Evolutionary conservation across 1,140 invertebrate species (phyloP).

Genomic region (Mylabris phalerata): DNA sequence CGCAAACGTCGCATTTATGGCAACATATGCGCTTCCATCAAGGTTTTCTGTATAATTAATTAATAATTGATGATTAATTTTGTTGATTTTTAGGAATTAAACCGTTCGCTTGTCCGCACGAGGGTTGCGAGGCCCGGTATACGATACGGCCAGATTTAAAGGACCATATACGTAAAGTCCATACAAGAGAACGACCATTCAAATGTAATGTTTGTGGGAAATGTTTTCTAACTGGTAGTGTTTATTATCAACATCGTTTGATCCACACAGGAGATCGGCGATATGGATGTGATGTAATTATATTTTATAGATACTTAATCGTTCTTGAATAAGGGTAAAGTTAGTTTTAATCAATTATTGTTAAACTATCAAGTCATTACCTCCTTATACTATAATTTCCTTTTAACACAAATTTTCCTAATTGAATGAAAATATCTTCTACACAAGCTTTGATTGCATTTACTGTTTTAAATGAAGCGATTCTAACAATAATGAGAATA

Average conservation of each 20-base stretch:
- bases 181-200: conserved; percentile 64
- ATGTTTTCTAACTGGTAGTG: conserved; percentile 64
- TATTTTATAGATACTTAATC: not conserved
- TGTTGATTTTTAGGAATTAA: conserved; percentile 46
- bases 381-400: too few relatives aligned
- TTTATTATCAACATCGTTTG: conserved; percentile 64
- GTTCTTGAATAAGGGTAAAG: not conserved
- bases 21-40: conserved; percentile 55
- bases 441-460: too few relatives aligned
- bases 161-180: conserved; percentile 58
- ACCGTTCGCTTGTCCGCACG: conserved; percentile 51
- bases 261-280: conserved; percentile 76
- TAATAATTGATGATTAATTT: not conserved
- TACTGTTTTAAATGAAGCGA: too few relatives aligned
- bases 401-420: too few relatives aligned
- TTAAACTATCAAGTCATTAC: too few relatives aligned
- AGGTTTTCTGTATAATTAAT: conserved; percentile 32
- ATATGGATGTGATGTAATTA: conserved; percentile 60
- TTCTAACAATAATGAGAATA: too few relatives aligned
- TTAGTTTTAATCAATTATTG: not conserved
- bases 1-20: conserved; percentile 55
- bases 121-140: conserved; percentile 55
- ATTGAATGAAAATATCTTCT: too few relatives aligned
- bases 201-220: conserved; percentile 64
- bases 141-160: conserved; percentile 60